Evolutionary conservation across 2,888 invertebrate species (phyloP), one percentile per base, ranked within the genome.

Genomic region (Aspidiotus destructor): DNA sequence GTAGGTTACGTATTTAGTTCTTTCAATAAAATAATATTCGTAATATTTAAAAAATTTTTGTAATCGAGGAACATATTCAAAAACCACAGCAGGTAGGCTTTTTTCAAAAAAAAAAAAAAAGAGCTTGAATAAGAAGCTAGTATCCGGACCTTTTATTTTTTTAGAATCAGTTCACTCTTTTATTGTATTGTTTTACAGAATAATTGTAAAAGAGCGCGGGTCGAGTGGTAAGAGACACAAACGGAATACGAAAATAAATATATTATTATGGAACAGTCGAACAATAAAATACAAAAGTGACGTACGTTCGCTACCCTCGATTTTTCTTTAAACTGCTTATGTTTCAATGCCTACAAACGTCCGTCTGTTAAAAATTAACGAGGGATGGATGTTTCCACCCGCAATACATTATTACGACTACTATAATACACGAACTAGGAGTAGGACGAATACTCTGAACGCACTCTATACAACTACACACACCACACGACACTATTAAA

Each of bases 241-340:
- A 67, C 48, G 44, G 44, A 60, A 60, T 60, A 67, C 60, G 55
- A 65, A 53, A 65, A 55, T 55, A 55, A 65, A 67, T 67, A 67
- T 67, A 67, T 58, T 67, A 67, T 67, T 67, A 67, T 67, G 60
- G 67, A 67, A 67, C 67, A 67, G 67, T 67, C 55, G 67, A 67
- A 67, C 67, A 67, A 67, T 67, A 67, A 67, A 67, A 67, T 67
- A 67, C 67, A 67, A 67, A 67, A 67, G 67, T 67, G 67, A 67
- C 67, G 67, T 60, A 60, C 67, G 67, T 58, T 67, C 60, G 67
- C 58, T 67, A 67, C 67, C 67, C 67, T 67, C 67, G 58, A 67
- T 48, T 58, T 57, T 58, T 58, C 28, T 58, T 58, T 58, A 67
- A 67, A 67, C 67, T 67, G 58, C 67, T 67, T 67, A 55, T 67